phyloP scores from a whole-genome alignment of 2,797 vertebrate genomes.

The Sebastes variabilis region DNA sequence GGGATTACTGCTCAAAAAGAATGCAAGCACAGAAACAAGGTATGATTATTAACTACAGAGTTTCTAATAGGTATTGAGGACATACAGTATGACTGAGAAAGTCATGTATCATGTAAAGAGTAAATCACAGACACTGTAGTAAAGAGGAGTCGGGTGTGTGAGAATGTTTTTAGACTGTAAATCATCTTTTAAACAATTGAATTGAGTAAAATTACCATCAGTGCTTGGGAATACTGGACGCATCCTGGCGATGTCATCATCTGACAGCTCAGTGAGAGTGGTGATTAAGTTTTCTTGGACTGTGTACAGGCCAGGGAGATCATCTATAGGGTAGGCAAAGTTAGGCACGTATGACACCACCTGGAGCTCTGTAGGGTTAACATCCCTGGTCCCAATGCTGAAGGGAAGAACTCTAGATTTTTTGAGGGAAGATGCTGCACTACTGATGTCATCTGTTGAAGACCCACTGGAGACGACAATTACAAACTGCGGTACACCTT shows the following conservation, averaged over 20 bases:
- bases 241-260: constrained; percentile 80
- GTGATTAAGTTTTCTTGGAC: constrained; percentile 87
- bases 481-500: constrained; percentile 85
- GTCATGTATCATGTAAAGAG: neutral
- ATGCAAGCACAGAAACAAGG: constrained; percentile 12
- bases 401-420: constrained; percentile 77
- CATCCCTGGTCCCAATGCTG: constrained; percentile 84
- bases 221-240: constrained; percentile 64
- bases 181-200: neutral
- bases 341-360: constrained; percentile 87
- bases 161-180: neutral
- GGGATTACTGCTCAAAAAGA: constrained; percentile 52
- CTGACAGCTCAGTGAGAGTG: constrained; percentile 86
- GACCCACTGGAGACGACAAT: constrained; percentile 80
- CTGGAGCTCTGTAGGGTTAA: constrained; percentile 80
- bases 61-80: neutral
- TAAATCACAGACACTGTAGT: neutral
- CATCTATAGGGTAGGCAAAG: constrained; percentile 86
- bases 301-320: constrained; percentile 88
- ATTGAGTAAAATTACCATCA: constrained; percentile 48
- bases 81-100: neutral
- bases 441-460: constrained; percentile 78
- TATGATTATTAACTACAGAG: neutral
- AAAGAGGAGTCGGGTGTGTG: neutral
- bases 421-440: constrained; percentile 75